Conservation (phyloP, 2,888 invertebrate species). For the Siphonodentalium dalli region DNA sequence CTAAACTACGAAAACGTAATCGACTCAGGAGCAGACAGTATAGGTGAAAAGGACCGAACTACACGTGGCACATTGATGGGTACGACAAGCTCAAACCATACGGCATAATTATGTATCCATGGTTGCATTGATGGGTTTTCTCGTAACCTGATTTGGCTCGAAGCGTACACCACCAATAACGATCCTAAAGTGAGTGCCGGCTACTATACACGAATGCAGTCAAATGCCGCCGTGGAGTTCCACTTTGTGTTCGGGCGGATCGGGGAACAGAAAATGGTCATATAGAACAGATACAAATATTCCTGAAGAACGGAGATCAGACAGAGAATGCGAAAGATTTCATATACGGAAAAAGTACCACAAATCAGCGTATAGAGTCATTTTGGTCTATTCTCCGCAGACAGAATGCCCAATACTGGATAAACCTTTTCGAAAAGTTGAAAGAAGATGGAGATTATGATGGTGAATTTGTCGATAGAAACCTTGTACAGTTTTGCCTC, state of each 20-base stretch:
- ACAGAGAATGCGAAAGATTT: no score
- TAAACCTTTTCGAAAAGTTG: no score
- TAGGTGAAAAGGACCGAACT: constrained; percentile 18
- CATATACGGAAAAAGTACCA: no score
- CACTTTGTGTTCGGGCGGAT: constrained; percentile 3
- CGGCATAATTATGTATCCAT: constrained; percentile 27
- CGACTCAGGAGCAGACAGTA: constrained; percentile 15
- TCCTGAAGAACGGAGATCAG: not conserved
- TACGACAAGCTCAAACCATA: constrained; percentile 33
- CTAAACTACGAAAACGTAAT: not conserved
- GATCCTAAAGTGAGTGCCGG: constrained; percentile 21
- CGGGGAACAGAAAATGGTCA: constrained; percentile 1
- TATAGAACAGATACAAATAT: constrained; percentile 1
- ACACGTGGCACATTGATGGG: constrained; percentile 27
- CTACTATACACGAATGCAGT: constrained; percentile 2
- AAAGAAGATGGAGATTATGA: no score
- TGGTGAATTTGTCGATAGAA: no score
- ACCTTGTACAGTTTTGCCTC: no score
- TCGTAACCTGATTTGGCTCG: constrained; percentile 20
- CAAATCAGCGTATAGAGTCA: no score
- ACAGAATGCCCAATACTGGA: no score
- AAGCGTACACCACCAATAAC: constrained; percentile 23
- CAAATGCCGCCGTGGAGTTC: not conserved
- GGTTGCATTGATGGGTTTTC: constrained; percentile 32
- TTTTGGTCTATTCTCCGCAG: no score